Evolutionary conservation across 2,888 invertebrate genomes (phyloP).

Genomic region (Homarus gammarus): DNA sequence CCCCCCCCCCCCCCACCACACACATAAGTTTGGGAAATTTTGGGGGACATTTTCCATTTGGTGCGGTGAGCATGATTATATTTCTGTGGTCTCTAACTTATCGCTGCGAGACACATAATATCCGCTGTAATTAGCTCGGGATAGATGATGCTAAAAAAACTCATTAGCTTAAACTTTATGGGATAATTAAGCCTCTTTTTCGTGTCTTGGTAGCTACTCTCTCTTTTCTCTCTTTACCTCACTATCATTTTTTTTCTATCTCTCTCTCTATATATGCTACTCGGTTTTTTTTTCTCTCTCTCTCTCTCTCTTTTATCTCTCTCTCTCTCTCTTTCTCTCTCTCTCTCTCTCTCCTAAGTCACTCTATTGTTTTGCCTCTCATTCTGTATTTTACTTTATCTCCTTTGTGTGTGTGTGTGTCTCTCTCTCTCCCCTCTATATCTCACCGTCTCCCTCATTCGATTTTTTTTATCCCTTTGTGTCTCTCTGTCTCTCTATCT

Average conservation of each 20-base stretch:
- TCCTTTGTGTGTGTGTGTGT: no score
- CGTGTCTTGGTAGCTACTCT: slow-evolving; percentile 20
- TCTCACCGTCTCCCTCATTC: neutral
- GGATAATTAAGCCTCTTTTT: slow-evolving; percentile 59
- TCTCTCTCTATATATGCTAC: neutral
- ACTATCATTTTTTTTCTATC: neutral
- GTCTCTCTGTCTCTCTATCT: neutral
- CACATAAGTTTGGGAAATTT: neutral
- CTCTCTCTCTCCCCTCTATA: neutral
- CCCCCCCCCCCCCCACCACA: no score
- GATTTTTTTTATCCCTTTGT: neutral
- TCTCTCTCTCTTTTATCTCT: neutral
- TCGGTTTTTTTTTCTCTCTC: neutral
- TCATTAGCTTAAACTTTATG: slow-evolving; percentile 65
- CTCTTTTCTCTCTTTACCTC: neutral
- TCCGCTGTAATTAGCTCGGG: slow-evolving; percentile 64
- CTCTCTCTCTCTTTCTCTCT: neutral
- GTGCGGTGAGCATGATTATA: slow-evolving; percentile 47
- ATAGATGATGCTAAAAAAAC: slow-evolving; percentile 70
- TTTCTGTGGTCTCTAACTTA: slow-evolving; percentile 50
- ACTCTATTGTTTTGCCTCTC: neutral
- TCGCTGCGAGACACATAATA: slow-evolving; percentile 62
- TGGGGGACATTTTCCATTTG: slow-evolving; percentile 49
- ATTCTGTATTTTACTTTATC: no score
- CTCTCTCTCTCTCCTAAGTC: neutral